Evolutionary conservation across 2,797 vertebrate species (phyloP), one percentile per base, ranked within the genome.

Genomic region (Gila robusta): DNA sequence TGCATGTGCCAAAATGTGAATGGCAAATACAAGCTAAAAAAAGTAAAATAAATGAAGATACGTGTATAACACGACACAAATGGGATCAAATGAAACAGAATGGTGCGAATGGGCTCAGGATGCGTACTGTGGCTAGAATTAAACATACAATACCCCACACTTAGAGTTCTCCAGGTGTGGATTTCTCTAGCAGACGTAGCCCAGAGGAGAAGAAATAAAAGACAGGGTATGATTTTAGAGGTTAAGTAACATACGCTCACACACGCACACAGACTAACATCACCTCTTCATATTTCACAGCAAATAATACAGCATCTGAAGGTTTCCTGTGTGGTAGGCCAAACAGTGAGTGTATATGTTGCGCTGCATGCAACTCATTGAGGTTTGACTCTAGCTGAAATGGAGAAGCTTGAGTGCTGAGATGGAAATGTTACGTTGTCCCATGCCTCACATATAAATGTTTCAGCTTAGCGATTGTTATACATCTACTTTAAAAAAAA

Each of bases 61-160:
- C 52, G 32, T 59, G 6, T 74, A 49, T 52, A 82, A 86, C 39
- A 41, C 4, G 39, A 66, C 4, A 89, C 77, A 88, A 87, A 89
- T 92, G 91, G 76, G 5, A 62, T 73, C 21, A 80, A 82, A 19
- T 21, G 77, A 78, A 83, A 44, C 59, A 72, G 49, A 85, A 89
- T 86, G 74, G 87, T 21, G 79, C 67, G 49, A 82, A 79, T 66
- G 17, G 83, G 84, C 89, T 88, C 89, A 88, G 78, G 79, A 94
- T 94, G 93, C n/a, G 88, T 88, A 94, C 52, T 74, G 84, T 86
- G 84, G 91, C 93, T 93, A 94, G 91, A 94, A 95, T 88, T 92
- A 94, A 95, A 94, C 89, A 96, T 96, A 96, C 95, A 92, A 95
- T 96, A 96, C 95, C 95, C 95, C 95, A 96, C 94, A 92, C 95